Base-by-base conservation (phyloP, 1,140 invertebrate genomes). In the Papilio xuthus region DNA sequence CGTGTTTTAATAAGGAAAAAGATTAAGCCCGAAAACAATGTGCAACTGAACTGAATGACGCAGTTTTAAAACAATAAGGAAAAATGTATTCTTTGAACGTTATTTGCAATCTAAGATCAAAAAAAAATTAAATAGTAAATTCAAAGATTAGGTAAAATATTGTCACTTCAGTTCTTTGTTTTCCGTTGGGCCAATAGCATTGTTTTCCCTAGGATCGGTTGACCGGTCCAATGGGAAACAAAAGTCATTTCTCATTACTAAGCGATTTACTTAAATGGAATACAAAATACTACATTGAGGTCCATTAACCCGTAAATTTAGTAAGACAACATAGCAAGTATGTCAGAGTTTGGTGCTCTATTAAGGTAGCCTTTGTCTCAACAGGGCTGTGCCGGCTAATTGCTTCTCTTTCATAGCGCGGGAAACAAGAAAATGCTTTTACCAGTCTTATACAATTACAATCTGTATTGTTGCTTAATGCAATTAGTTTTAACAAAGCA, bases 391-490 rank as follows among this genome's bases (percentile, higher is more conserved):
- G 60, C 60, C 60, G 60, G 60, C 60, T 63, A 63, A 63, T 63
- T 63, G 60, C 60, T 63, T 63, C 60, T 63, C 60, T 63, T 63
- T 63, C 60, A 63, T 63, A 12, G 23, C 60, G 60, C 60, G 60
- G 26, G 60, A 63, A 63, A 63, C 60, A 63, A 63, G 60, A 63
- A 63, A 63, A 63, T 63, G 60, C 60, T 63, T 63, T 63, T 63
- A 63, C 60, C 60, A 63, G 60, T 63, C 60, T 63, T 63, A 63
- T 63, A 63, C 60, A 63, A 63, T 63, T 63, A 63, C 60, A 63
- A 63, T 63, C 60, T 28, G 60, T 32, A 63, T 63, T 63, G 60
- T 63, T 63, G 60, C 26, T 10, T 63, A 63, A 63, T 63, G 60
- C 23, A 63, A 63, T 63, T 63, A 63, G 60, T 63, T 32, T 63